A percentile compares a stretch with the other conserved stretches of the same genome.
phyloP scores from a whole-genome alignment of 92 coral and sea anemone genomes.

The Palythoa grandis region DNA sequence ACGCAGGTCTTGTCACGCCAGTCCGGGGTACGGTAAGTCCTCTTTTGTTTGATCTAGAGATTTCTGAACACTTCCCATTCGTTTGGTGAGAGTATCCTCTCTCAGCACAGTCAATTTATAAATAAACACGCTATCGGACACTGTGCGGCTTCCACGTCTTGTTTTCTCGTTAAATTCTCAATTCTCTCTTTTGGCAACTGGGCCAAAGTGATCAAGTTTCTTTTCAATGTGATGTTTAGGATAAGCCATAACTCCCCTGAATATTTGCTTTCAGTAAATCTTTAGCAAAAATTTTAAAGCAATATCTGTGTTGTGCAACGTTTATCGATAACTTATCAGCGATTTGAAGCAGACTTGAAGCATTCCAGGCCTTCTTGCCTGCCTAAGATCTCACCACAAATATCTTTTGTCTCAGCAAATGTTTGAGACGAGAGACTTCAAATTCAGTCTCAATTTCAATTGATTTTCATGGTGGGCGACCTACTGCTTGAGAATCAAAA shows the following conservation, averaged over 20 bases:
- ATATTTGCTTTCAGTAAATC: not conserved
- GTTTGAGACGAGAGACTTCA: not conserved
- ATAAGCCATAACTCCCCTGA: not conserved
- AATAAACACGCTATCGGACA: not conserved
- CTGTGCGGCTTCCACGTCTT: not conserved
- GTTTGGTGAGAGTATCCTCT: not conserved
- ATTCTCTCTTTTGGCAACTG: not conserved
- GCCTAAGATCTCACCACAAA: not conserved
- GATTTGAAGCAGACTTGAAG: not conserved
- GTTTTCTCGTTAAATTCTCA: not conserved
- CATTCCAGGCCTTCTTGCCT: not conserved
- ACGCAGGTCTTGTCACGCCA: conserved; percentile 22
- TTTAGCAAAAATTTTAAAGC: not conserved
- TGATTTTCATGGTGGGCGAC: not conserved
- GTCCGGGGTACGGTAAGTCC: conserved; percentile 4
- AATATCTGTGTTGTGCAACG: not conserved
- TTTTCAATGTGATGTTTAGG: not conserved
- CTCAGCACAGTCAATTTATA: not conserved
- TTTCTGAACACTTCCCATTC: not conserved
- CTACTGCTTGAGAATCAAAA: not conserved
- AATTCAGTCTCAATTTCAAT: not conserved
- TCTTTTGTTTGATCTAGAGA: not conserved
- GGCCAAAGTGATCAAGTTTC: not conserved
- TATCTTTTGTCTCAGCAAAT: conserved; percentile 25
- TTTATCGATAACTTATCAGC: not conserved